phyloP scores from a whole-genome alignment of 2,888 invertebrate species.

The Mimachlamys varia region DNA sequence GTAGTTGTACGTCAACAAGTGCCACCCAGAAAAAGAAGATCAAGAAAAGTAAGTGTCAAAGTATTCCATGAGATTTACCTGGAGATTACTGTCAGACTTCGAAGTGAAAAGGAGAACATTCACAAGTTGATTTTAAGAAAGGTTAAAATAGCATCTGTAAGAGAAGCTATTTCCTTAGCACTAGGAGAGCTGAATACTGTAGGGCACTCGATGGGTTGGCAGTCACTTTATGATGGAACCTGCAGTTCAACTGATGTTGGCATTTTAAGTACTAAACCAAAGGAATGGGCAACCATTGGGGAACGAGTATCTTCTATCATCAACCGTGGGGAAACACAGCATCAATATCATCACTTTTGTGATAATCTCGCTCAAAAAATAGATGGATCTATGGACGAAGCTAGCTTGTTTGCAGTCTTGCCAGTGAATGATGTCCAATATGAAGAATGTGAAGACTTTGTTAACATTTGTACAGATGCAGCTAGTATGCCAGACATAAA shows the following conservation, averaged over 20 bases:
- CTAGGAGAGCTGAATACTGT: conserved; percentile 58
- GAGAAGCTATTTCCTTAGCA: conserved; percentile 70
- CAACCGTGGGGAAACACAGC: conserved; percentile 8
- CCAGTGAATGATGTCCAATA: background rate
- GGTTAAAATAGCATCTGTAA: conserved; percentile 71
- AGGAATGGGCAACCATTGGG: conserved; percentile 71
- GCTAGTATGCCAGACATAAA: background rate
- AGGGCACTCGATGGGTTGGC: conserved; percentile 57
- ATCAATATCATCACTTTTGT: conserved; percentile 41
- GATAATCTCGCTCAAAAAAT: conserved; percentile 45
- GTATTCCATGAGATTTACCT: conserved; percentile 71
- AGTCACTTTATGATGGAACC: conserved; percentile 50
- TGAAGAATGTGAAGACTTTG: background rate
- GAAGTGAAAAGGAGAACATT: conserved; percentile 63
- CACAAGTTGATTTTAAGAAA: conserved; percentile 67
- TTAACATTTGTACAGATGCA: background rate
- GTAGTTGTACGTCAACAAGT: conserved; percentile 59
- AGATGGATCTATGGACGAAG: conserved; percentile 30
- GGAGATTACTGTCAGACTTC: conserved; percentile 61
- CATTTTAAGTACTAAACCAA: conserved; percentile 60
- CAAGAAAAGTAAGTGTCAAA: conserved; percentile 50
- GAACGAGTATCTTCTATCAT: conserved; percentile 64
- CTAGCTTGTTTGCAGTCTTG: conserved; percentile 21
- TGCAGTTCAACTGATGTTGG: conserved; percentile 59
- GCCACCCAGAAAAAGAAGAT: conserved; percentile 53